Evolutionary conservation across 2,797 vertebrate species (phyloP), one percentile per base, ranked within the genome.

Genomic region (Poecilia gillii): DNA sequence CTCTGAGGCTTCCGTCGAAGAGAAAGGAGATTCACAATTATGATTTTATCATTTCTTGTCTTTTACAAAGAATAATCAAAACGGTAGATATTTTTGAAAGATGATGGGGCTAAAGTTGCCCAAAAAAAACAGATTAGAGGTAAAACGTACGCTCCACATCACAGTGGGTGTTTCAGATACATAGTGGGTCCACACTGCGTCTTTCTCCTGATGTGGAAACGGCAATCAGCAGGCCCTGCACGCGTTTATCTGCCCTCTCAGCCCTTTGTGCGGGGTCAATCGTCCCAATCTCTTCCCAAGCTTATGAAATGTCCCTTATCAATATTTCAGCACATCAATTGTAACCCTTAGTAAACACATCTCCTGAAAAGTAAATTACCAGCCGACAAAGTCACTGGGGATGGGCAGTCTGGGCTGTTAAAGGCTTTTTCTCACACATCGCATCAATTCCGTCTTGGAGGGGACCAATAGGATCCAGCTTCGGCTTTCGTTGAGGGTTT

Each of bases 311-410:
- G 94, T 93, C 84, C 93, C 87, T 39, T 93, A 96, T 97, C 94
- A 97, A 97, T 97, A 96, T 97, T 97, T 97, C 94, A 97, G 90
- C 87, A 89, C 91, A 96, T 93, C 93, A 94, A 95, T 95, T 94
- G 93, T 93, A 94, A 94, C 89, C 92, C 87, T 92, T 88, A 88
- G 92, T 92, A 93, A 93, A 92, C 90, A 95, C 94, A 86, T 92
- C 94, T 92, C 81, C 89, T 87, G 91, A 93, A 94, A 94, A 94
- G 93, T 93, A 93, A 93, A 90, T 95, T 89, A 92, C 89, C 93
- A 95, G 90, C 80, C 82, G 87, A 87, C 91, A 79, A 72, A 90
- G 91, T 89, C 91, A 94, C 94, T 85, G 79, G 94, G 93, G 93
- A 95, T 91, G 88, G 81, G 84, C 90, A 90, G 93, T 94, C 92